Evolutionary conservation across 2,888 invertebrate species (phyloP).

Genomic region (Diploptera punctata): DNA sequence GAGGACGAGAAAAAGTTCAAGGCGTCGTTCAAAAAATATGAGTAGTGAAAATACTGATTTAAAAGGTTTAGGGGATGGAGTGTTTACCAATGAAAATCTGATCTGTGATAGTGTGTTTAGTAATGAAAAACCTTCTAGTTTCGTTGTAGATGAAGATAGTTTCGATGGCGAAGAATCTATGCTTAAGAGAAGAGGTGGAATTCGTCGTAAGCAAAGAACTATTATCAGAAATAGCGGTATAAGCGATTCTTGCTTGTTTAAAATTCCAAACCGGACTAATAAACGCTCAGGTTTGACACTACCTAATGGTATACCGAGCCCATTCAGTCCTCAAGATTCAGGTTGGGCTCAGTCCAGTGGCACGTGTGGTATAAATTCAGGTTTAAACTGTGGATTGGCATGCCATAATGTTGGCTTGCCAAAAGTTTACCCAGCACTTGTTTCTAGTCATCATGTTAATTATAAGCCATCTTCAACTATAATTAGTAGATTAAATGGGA

Average conservation of each 20-base stretch:
- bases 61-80: conserved; percentile 30
- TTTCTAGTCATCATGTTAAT: background rate
- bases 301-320: conserved; percentile 53
- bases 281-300: conserved; percentile 47
- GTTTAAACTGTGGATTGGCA: background rate
- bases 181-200: conserved; percentile 39
- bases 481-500: background rate
- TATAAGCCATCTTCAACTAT: background rate
- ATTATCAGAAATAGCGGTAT: background rate
- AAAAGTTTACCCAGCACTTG: background rate
- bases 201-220: conserved; percentile 32
- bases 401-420: conserved; percentile 16
- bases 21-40: background rate
- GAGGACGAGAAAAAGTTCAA: background rate
- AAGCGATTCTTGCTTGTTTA: conserved; percentile 18
- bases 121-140: background rate
- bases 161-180: conserved; percentile 29
- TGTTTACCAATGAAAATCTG: conserved; percentile 22
- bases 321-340: conserved; percentile 44
- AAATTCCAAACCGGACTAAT: background rate
- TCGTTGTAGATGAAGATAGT: conserved; percentile 10
- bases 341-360: background rate
- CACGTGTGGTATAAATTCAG: background rate
- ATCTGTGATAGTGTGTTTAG: conserved; percentile 35
- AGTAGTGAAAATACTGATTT: background rate